These are phyloP conservation scores for Dromaius novaehollandiae DNA, from an alignment of 2,113 vertebrate genomes.

Conservation along the genomic window DNA sequence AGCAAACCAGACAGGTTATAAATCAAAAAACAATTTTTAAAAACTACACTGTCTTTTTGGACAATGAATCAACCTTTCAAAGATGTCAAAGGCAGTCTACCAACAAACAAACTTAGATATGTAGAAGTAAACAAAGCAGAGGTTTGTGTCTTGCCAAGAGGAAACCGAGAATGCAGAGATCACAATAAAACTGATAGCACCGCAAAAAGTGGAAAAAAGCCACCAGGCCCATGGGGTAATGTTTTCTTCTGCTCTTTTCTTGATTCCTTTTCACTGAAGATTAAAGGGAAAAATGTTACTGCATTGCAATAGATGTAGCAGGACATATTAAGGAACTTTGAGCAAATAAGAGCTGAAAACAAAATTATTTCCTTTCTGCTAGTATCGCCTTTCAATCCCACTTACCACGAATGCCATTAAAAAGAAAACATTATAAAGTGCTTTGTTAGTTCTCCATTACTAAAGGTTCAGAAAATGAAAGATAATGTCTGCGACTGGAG, in stretches of 20 bases:
- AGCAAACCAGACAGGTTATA: not conserved
- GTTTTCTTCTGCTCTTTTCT: not conserved
- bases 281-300: not conserved
- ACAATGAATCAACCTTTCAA: not conserved
- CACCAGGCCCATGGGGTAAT: not conserved
- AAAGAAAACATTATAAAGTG: not conserved
- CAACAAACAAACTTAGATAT: not conserved
- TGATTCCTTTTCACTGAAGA: not conserved
- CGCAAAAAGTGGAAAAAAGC: not conserved
- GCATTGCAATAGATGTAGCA: not conserved
- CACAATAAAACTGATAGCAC: not conserved
- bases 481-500: not conserved
- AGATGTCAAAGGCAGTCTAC: not conserved
- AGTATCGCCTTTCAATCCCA: not conserved
- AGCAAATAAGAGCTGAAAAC: not conserved
- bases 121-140: not conserved
- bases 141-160: not conserved
- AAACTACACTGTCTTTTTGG: not conserved
- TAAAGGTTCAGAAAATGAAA: not conserved
- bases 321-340: not conserved
- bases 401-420: not conserved
- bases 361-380: not conserved
- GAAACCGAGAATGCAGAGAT: not conserved
- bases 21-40: constrained; percentile 9
- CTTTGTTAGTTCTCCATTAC: not conserved